phyloP scores from a whole-genome alignment of 2,113 vertebrate species.

The Rhombomys opimus region DNA sequence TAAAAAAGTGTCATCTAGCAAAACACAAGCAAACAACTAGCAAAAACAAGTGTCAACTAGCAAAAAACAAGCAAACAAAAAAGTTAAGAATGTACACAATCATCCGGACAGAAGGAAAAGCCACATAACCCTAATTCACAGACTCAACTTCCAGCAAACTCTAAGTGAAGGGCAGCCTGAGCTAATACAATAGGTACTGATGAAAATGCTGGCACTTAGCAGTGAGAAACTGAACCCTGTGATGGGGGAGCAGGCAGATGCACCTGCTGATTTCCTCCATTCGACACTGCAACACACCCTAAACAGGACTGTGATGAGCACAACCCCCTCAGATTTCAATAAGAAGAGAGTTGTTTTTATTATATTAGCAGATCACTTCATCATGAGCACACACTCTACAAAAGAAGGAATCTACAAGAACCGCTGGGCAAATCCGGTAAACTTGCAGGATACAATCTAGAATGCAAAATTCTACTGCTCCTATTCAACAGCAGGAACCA shows the following conservation, averaged over 20 bases:
- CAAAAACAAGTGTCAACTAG: too few relatives aligned
- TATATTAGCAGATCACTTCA: constrained; percentile 1
- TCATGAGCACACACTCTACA: background rate
- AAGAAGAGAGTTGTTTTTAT: background rate
- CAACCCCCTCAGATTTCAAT: background rate
- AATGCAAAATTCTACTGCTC: background rate
- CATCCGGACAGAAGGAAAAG: constrained; percentile 14
- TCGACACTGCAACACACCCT: background rate
- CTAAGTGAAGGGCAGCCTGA: background rate
- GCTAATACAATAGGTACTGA: background rate
- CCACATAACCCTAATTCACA: background rate
- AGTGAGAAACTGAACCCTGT: background rate
- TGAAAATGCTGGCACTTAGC: background rate
- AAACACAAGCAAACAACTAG: background rate
- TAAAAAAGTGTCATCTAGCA: background rate
- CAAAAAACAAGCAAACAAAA: background rate
- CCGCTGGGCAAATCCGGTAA: background rate
- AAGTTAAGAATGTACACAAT: background rate
- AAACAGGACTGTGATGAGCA: background rate
- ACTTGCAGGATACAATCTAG: constrained; percentile 24
- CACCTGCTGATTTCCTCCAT: background rate
- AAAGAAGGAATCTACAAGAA: background rate
- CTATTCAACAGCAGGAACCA: background rate
- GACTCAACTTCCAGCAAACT: background rate
- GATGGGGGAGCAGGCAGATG: background rate